phyloP scores from a whole-genome alignment of 2,113 vertebrate genomes.

The Dicerorhinus sumatrensis region DNA sequence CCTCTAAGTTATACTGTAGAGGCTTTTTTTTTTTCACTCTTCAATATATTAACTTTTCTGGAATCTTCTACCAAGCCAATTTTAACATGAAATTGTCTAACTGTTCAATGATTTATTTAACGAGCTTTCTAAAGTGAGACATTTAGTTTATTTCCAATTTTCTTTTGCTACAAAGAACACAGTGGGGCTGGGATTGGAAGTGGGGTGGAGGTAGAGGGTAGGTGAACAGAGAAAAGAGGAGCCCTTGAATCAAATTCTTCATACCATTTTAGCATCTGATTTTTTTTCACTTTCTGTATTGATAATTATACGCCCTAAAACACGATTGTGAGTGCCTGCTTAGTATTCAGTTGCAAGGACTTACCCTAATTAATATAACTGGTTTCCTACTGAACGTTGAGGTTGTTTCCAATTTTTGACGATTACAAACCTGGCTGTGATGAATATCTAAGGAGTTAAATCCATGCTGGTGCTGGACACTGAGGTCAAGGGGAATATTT shows the following conservation, averaged over 20 bases:
- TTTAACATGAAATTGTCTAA: constrained; percentile 33
- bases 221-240: background rate
- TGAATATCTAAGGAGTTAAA: constrained; percentile 55
- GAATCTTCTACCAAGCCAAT: background rate
- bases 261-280: background rate
- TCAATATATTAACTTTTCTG: background rate
- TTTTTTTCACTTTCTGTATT: background rate
- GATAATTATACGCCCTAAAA: constrained; percentile 26
- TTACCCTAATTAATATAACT: constrained; percentile 31
- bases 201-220: no score
- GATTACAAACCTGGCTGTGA: constrained; percentile 26
- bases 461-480: background rate
- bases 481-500: constrained; percentile 65
- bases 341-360: constrained; percentile 20
- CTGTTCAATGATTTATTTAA: constrained; percentile 37
- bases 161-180: constrained; percentile 34
- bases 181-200: background rate
- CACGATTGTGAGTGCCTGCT: background rate
- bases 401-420: constrained; percentile 51
- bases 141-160: constrained; percentile 32
- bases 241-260: background rate
- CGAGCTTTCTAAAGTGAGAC: background rate
- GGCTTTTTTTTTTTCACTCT: constrained; percentile 38
- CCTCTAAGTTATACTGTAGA: constrained; percentile 12
- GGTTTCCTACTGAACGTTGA: constrained; percentile 38